Evolutionary conservation across 2,797 vertebrate genomes (phyloP).

Genomic region (Xenops minutus): DNA sequence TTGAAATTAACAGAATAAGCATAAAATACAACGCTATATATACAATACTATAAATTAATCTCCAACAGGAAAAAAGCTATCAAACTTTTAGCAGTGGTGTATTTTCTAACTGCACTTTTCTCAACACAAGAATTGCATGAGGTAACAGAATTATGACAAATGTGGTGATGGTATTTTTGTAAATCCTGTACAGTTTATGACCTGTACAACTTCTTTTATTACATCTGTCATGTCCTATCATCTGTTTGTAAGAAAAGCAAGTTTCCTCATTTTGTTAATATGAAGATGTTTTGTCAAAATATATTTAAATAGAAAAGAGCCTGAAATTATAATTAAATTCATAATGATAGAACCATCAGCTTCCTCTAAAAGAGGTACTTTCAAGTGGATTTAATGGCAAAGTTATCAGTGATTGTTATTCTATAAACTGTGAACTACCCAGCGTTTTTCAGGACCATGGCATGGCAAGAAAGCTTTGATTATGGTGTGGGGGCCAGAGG

Average conservation of each 20-base stretch:
- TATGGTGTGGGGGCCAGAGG: not conserved
- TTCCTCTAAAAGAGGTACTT: not conserved
- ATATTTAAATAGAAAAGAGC: not conserved
- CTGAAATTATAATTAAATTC: not conserved
- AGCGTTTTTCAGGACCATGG: not conserved
- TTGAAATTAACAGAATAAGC: not conserved
- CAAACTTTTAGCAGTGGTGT: not conserved
- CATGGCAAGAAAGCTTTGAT: not conserved
- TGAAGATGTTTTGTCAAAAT: not conserved
- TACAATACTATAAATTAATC: not conserved
- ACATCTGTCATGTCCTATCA: not conserved
- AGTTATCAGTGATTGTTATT: not conserved
- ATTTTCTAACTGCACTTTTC: not conserved
- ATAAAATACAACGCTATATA: not conserved
- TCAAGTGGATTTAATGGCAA: not conserved
- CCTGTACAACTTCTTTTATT: not conserved
- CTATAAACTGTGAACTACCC: not conserved
- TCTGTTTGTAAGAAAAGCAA: not conserved
- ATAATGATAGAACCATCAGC: not conserved
- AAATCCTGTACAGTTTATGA: not conserved
- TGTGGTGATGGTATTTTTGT: not conserved
- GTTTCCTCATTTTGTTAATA: not conserved
- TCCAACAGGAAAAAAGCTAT: not conserved
- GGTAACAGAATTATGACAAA: not conserved
- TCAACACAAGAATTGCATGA: not conserved